Evolutionary conservation across 2,797 vertebrate species (phyloP).

Genomic region (Sylvilagus floridanus): DNA sequence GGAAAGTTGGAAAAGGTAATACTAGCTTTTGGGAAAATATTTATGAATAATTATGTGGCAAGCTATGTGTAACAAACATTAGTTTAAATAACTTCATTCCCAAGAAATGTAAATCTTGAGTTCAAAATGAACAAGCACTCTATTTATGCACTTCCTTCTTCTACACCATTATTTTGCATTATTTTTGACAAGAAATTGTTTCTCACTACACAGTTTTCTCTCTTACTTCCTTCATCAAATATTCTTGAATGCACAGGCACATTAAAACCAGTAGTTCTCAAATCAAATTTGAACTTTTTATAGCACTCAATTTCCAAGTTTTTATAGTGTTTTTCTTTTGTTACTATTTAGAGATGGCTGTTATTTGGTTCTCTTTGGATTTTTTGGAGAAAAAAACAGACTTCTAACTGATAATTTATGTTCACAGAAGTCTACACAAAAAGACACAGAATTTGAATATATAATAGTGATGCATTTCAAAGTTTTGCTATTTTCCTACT

Average conservation of each 20-base stretch:
- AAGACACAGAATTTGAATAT: not conserved
- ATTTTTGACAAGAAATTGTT: constrained; percentile 32
- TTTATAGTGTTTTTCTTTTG: constrained; percentile 11
- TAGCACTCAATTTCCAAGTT: not conserved
- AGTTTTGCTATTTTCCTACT: constrained; percentile 21
- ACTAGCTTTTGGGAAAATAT: not conserved
- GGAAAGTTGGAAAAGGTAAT: not conserved
- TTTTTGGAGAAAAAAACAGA: constrained; percentile 32
- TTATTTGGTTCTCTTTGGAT: not conserved
- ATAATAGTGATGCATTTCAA: not conserved
- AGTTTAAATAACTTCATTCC: not conserved
- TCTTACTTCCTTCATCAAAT: not conserved
- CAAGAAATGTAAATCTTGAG: not conserved
- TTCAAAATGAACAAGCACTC: not conserved
- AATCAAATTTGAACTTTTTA: constrained; percentile 36
- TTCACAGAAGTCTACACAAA: not conserved
- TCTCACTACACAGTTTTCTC: not conserved
- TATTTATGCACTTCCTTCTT: not conserved
- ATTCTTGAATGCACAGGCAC: constrained; percentile 24
- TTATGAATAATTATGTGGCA: not conserved
- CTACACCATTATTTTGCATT: not conserved
- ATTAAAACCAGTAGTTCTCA: not conserved
- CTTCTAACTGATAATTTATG: not conserved
- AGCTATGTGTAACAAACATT: not conserved
- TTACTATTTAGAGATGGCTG: not conserved